Evolutionary conservation across 2,113 vertebrate genomes (phyloP).

Genomic region (Plestiodon gilberti): DNA sequence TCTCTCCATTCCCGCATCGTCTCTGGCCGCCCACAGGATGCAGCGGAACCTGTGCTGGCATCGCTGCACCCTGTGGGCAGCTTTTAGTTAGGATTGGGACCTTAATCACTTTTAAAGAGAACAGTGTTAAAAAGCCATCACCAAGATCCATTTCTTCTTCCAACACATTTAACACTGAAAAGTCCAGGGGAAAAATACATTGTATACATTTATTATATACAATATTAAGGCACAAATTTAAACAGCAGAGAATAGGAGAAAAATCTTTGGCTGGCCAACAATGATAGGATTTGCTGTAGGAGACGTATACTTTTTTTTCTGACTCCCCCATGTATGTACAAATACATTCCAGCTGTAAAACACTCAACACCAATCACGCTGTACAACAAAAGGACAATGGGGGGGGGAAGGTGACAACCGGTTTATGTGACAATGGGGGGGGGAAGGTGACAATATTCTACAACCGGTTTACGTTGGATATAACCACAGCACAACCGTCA

Average conservation of each 20-base stretch:
- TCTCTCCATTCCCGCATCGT: too few species aligned
- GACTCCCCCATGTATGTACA: constrained; percentile 55
- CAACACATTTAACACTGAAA: constrained; percentile 45
- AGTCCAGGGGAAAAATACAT: constrained; percentile 28
- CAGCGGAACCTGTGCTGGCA: too few species aligned
- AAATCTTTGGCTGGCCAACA: constrained; percentile 80
- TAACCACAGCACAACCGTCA: constrained; percentile 53
- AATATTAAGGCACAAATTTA: constrained; percentile 84
- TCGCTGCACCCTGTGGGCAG: too few species aligned
- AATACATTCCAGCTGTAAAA: constrained; percentile 59
- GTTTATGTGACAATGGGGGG: constrained; percentile 48
- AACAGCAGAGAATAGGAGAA: constrained; percentile 76
- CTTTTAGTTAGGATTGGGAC: too few species aligned
- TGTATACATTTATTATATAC: constrained; percentile 83
- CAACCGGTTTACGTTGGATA: constrained; percentile 56
- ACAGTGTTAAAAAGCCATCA: not conserved
- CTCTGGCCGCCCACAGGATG: too few species aligned
- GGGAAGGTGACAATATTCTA: constrained; percentile 14
- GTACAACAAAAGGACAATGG: constrained; percentile 56
- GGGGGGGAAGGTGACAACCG: constrained; percentile 36
- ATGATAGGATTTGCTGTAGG: constrained; percentile 58
- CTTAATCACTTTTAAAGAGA: not conserved
- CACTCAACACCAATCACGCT: constrained; percentile 54
- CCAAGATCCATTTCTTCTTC: too few species aligned
- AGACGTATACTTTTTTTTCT: constrained; percentile 25